phyloP scores from a whole-genome alignment of 2,797 vertebrate genomes.

The Iguana delicatissima region DNA sequence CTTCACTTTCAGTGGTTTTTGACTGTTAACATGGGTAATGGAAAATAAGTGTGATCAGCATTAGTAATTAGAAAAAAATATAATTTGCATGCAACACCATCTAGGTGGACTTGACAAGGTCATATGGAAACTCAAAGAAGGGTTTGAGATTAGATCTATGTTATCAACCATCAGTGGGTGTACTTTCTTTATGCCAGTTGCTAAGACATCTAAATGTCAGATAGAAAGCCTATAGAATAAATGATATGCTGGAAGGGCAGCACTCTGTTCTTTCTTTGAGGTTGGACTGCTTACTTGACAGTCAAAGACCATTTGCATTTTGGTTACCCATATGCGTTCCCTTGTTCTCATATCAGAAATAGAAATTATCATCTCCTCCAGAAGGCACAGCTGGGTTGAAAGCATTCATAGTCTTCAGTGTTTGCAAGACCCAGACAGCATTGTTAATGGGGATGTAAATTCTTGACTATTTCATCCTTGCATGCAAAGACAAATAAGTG shows the following conservation, averaged over 20 bases:
- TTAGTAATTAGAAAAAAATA: conserved; percentile 23
- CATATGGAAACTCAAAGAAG: conserved; percentile 15
- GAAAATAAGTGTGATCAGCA: conserved; percentile 24
- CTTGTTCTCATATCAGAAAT: not conserved
- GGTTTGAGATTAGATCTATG: not conserved
- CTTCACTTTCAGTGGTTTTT: not conserved
- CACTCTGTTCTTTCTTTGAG: not conserved
- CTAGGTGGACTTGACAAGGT: conserved; percentile 24
- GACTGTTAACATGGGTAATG: conserved; percentile 16
- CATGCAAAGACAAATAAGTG: too few species aligned
- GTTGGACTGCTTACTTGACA: not conserved
- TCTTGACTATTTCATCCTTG: too few species aligned
- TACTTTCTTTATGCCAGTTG: not conserved
- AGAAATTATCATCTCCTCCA: not conserved
- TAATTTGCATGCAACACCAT: conserved; percentile 6
- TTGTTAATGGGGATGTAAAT: too few species aligned
- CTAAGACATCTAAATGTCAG: not conserved
- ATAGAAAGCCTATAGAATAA: not conserved
- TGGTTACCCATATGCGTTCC: not conserved
- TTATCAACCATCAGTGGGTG: not conserved
- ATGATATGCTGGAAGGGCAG: not conserved
- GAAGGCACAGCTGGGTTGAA: not conserved
- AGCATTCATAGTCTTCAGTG: not conserved
- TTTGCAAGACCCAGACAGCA: too few species aligned
- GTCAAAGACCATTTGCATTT: not conserved